Evolutionary conservation across 2,797 vertebrate genomes (phyloP).

Genomic region (Moxostoma hubbsi): DNA sequence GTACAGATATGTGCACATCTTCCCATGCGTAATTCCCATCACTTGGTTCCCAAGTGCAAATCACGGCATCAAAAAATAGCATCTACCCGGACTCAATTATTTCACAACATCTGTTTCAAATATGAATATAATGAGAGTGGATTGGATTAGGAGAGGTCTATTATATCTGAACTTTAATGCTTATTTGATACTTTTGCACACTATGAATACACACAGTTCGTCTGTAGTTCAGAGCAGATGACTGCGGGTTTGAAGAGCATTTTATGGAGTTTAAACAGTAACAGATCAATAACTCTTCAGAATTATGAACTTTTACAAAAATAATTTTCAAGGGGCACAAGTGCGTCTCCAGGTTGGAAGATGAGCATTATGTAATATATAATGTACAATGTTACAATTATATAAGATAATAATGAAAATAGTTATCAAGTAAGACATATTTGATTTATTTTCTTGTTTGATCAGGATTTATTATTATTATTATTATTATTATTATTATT

Average conservation of each 20-base stretch:
- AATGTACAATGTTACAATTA: no score
- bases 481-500: no score
- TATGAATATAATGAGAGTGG: slow-evolving; percentile 42
- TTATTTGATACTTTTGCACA: background rate
- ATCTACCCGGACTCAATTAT: background rate
- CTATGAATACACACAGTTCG: background rate
- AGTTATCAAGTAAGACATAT: background rate
- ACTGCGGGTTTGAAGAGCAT: background rate
- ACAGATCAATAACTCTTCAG: background rate
- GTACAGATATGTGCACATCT: background rate
- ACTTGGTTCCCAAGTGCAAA: background rate
- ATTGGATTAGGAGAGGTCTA: background rate
- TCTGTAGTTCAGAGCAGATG: background rate
- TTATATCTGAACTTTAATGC: no score
- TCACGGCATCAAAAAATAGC: background rate
- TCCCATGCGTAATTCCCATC: background rate
- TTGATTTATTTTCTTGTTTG: background rate
- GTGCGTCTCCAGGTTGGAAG: background rate
- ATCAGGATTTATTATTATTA: background rate
- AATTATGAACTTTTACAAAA: background rate
- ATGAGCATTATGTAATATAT: no score
- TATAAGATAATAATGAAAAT: slow-evolving; percentile 3
- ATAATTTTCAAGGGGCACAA: background rate
- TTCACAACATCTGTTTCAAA: background rate
- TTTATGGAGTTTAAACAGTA: background rate